phyloP scores from a whole-genome alignment of 1,140 invertebrate species.

The Heterodera schachtii region DNA sequence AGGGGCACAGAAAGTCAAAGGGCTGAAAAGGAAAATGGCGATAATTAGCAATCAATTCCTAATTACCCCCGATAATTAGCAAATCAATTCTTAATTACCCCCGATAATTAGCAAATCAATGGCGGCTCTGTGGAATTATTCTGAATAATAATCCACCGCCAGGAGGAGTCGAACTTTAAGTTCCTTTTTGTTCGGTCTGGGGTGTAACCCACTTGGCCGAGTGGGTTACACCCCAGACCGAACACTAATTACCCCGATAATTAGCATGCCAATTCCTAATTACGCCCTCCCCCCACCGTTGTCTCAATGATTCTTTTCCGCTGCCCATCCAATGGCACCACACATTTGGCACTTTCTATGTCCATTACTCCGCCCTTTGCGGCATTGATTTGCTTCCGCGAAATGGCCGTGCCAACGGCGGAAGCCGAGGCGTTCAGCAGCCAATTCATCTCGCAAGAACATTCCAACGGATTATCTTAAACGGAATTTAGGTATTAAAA shows the following conservation, averaged over 20 bases:
- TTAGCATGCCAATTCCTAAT: too few relatives aligned
- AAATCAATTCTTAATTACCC: too few relatives aligned
- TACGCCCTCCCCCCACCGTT: not conserved
- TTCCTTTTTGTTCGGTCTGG: too few relatives aligned
- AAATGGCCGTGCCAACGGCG: not conserved
- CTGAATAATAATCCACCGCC: too few relatives aligned
- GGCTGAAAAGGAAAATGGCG: not conserved
- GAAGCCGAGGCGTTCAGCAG: slow-evolving; percentile 25
- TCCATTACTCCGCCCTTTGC: slow-evolving; percentile 35
- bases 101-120: too few relatives aligned
- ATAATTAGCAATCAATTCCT: not conserved
- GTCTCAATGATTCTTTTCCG: not conserved
- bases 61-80: too few relatives aligned
- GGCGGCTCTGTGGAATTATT: too few relatives aligned
- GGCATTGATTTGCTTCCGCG: not conserved
- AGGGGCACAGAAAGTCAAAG: slow-evolving; percentile 47
- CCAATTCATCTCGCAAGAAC: slow-evolving; percentile 59
- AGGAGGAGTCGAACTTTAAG: too few relatives aligned
- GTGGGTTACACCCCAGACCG: too few relatives aligned
- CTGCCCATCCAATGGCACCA: slow-evolving; percentile 38
- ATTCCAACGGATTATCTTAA: slow-evolving; percentile 51
- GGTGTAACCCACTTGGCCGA: too few relatives aligned
- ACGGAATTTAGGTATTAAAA: not conserved
- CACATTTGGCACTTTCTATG: slow-evolving; percentile 37
- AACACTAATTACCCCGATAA: too few relatives aligned